Percentiles rank a stretch among this genome's conserved stretches.
Conservation (phyloP, 2,797 vertebrate species). For the Pempheris klunzingeri region DNA sequence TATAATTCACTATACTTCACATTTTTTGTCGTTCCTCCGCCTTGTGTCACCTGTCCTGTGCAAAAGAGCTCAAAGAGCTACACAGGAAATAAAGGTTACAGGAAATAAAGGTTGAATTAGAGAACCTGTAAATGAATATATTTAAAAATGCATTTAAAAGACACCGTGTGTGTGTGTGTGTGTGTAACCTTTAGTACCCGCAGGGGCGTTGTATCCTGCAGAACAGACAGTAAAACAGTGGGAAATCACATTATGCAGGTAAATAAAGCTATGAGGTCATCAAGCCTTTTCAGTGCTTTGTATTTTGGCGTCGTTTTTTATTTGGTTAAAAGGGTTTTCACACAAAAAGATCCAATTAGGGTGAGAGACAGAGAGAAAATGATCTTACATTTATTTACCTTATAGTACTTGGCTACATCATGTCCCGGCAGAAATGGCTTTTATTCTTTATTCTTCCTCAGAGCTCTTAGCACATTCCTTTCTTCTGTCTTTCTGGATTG, state of each 20-base stretch:
- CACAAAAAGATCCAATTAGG: slow-evolving; percentile 40
- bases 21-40: neutral
- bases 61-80: neutral
- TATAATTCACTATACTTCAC: neutral
- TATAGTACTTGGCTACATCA: slow-evolving; percentile 50
- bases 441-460: slow-evolving; percentile 59
- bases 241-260: slow-evolving; percentile 33
- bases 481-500: slow-evolving; percentile 28
- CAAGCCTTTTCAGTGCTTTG: neutral
- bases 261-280: slow-evolving; percentile 52
- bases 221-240: slow-evolving; percentile 28
- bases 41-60: neutral
- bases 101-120: slow-evolving; percentile 1
- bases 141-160: slow-evolving; percentile 16
- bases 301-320: slow-evolving; percentile 44
- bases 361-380: slow-evolving; percentile 43
- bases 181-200: slow-evolving; percentile 10
- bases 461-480: slow-evolving; percentile 67
- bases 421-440: slow-evolving; percentile 52
- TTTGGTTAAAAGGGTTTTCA: slow-evolving; percentile 57
- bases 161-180: neutral
- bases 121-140: neutral
- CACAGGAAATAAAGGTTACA: neutral
- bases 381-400: slow-evolving; percentile 49
- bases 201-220: slow-evolving; percentile 23